These are phyloP conservation scores for Acrocephalus scirpaceus DNA, from an alignment of 2,797 vertebrate genomes.

Conservation along the genomic window DNA sequence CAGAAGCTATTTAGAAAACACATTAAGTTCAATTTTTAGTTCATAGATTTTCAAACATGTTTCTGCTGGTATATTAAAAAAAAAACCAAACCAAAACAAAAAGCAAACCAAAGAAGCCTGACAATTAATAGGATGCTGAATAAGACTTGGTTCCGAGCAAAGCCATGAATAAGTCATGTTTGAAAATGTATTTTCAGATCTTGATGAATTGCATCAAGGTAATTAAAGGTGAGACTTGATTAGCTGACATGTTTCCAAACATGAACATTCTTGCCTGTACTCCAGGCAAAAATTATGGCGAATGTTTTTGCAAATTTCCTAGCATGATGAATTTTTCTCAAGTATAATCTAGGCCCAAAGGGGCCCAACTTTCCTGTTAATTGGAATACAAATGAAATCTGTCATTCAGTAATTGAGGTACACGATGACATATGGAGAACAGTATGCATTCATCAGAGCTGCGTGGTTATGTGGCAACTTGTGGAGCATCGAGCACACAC, in stretches of 20 bases:
- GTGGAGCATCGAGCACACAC: neutral
- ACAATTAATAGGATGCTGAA: neutral
- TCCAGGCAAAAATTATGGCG: slow-evolving; percentile 37
- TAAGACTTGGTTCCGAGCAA: slow-evolving; percentile 21
- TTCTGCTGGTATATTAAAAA: neutral
- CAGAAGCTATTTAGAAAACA: slow-evolving; percentile 31
- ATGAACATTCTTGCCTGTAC: slow-evolving; percentile 52
- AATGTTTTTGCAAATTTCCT: slow-evolving; percentile 39
- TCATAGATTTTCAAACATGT: slow-evolving; percentile 5
- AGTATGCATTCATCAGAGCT: neutral
- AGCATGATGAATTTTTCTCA: slow-evolving; percentile 44
- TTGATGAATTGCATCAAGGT: slow-evolving; percentile 48
- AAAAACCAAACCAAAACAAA: too few relatives aligned
- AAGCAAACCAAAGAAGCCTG: neutral
- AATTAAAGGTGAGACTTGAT: slow-evolving; percentile 60
- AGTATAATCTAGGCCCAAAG: slow-evolving; percentile 1
- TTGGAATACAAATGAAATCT: slow-evolving; percentile 53
- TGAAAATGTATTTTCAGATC: slow-evolving; percentile 32
- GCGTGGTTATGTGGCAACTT: neutral
- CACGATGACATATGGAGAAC: slow-evolving; percentile 4
- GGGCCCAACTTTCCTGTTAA: slow-evolving; percentile 34
- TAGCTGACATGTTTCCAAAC: slow-evolving; percentile 55
- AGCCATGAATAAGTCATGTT: slow-evolving; percentile 31
- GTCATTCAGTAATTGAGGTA: slow-evolving; percentile 39
- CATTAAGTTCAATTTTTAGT: neutral